A percentile compares a stretch with the other conserved stretches of the same genome.
These are phyloP conservation scores for Idris sp. DNA, from an alignment of 1,140 invertebrate genomes.

Conservation along the genomic window DNA sequence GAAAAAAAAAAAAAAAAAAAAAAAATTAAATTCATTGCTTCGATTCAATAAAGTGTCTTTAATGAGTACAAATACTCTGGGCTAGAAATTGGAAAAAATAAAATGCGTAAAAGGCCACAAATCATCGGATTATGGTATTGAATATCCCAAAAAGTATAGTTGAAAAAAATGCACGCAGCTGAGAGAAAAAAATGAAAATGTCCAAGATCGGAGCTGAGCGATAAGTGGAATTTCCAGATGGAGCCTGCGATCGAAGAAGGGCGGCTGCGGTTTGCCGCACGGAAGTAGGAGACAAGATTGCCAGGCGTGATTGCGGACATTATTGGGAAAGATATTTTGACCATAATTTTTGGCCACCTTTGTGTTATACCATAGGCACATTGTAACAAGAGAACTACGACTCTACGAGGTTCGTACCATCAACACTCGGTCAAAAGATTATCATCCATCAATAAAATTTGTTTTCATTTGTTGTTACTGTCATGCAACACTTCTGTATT, in stretches of 20 bases:
- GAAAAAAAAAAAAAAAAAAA: no score
- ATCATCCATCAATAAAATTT: conserved; percentile 62
- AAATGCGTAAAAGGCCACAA: no score
- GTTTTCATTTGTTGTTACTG: conserved; percentile 66
- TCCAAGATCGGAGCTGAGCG: no score
- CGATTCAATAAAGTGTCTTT: no score
- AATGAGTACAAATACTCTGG: no score
- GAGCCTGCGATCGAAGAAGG: conserved; percentile 35
- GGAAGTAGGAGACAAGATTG: conserved; percentile 53
- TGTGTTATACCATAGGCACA: conserved; percentile 68
- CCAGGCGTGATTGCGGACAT: conserved; percentile 67
- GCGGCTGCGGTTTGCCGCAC: conserved; percentile 69
- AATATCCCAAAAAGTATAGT: no score
- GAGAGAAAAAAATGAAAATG: no score
- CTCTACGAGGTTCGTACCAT: conserved; percentile 42
- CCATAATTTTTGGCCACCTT: conserved; percentile 75
- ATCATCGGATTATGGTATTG: no score
- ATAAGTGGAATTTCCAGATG: conserved; percentile 77
- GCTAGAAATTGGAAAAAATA: no score
- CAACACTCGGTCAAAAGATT: no score
- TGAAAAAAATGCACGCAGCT: no score
- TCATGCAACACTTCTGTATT: conserved; percentile 45
- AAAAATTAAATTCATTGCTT: no score
- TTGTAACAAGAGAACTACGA: conserved; percentile 65
- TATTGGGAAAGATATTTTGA: conserved; percentile 71